Conservation (phyloP, 2,113 vertebrate species). For the Etheostoma cragini region DNA sequence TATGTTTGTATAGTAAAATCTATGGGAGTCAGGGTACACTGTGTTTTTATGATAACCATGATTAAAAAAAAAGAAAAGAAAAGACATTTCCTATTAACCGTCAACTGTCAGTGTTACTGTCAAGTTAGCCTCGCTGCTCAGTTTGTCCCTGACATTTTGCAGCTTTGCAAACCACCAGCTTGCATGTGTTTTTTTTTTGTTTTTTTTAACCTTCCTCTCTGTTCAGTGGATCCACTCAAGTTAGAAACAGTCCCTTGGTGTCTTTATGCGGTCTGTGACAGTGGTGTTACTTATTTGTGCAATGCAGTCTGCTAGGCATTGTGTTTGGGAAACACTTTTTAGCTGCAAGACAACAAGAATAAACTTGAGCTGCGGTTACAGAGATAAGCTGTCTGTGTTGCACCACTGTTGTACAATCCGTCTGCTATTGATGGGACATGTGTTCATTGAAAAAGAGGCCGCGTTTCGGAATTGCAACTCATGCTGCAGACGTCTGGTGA, state of each 20-base stretch:
- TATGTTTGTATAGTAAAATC: slow-evolving; percentile 7
- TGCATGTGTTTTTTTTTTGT: slow-evolving; percentile 27
- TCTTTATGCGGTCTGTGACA: slow-evolving; percentile 3
- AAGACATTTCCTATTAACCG: not conserved
- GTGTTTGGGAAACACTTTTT: slow-evolving; percentile 52
- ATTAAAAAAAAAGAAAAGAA: not conserved
- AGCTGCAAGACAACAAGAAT: slow-evolving; percentile 42
- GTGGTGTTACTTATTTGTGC: slow-evolving; percentile 37
- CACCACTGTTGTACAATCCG: slow-evolving; percentile 30
- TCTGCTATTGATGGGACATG: not conserved
- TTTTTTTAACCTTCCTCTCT: not conserved
- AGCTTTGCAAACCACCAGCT: slow-evolving; percentile 49
- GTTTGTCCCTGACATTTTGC: slow-evolving; percentile 48
- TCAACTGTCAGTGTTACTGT: slow-evolving; percentile 12
- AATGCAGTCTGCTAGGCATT: not conserved
- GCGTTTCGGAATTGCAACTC: slow-evolving; percentile 21
- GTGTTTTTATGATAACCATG: not conserved
- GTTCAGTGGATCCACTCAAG: slow-evolving; percentile 11
- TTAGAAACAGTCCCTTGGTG: slow-evolving; percentile 13
- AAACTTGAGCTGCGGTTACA: slow-evolving; percentile 46
- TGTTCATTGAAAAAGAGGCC: not conserved
- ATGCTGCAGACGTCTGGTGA: slow-evolving; percentile 12
- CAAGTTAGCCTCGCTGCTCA: slow-evolving; percentile 19
- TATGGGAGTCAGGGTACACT: not conserved
- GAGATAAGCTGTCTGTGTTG: slow-evolving; percentile 16